A percentile compares a stretch with the other conserved stretches of the same genome.
Conservation (phyloP, 2,797 vertebrate genomes). For the Lagodon rhomboides region DNA sequence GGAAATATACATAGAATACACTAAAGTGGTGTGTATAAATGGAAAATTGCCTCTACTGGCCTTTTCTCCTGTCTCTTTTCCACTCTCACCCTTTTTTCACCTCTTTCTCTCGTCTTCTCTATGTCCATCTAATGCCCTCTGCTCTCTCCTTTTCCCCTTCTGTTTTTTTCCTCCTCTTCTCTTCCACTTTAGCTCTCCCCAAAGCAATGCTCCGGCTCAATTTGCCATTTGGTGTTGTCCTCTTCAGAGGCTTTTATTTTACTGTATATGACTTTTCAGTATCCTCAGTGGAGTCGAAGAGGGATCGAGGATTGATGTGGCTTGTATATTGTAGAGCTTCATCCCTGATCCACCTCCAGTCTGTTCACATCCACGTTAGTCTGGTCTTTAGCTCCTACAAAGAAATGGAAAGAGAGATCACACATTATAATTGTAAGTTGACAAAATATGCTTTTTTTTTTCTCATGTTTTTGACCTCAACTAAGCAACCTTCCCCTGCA, state of each 20-base stretch:
- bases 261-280: slow-evolving; percentile 2
- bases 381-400: slow-evolving; percentile 2
- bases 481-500: neutral
- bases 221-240: neutral
- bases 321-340: slow-evolving; percentile 12
- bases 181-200: slow-evolving; percentile 6
- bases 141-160: neutral
- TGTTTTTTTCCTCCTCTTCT: neutral
- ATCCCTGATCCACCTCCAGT: slow-evolving; percentile 17
- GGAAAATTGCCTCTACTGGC: neutral
- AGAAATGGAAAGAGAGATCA: neutral
- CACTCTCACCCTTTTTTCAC: neutral
- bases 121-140: neutral
- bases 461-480: neutral
- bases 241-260: slow-evolving; percentile 4
- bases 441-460: neutral
- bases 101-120: neutral
- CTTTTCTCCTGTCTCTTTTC: neutral
- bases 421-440: slow-evolving; percentile 6
- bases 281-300: neutral
- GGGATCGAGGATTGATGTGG: slow-evolving; percentile 15
- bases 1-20: neutral
- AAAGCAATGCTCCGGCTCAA: slow-evolving; percentile 13
- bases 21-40: neutral
- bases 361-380: neutral